Conservation (phyloP, 2,113 vertebrate species). For the Nicator chloris region DNA sequence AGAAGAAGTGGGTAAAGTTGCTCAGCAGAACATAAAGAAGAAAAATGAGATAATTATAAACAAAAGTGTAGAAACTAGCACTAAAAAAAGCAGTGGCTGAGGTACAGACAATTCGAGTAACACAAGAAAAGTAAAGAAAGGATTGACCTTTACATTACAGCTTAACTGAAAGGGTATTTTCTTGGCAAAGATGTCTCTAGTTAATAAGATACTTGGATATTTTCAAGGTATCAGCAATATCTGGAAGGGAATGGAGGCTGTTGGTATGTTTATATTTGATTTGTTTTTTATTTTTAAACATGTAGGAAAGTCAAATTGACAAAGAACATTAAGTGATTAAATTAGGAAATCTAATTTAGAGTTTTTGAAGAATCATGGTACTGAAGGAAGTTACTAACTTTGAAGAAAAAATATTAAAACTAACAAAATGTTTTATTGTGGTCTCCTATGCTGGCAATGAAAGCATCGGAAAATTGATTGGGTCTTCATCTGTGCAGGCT, state of each 20-base stretch:
- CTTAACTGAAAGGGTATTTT: neutral
- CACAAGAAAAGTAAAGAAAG: neutral
- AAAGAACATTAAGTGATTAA: neutral
- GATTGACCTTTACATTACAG: neutral
- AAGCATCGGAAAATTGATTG: conserved; percentile 57
- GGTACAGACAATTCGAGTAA: neutral
- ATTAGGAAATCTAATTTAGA: neutral
- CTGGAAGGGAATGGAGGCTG: neutral
- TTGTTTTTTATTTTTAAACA: neutral
- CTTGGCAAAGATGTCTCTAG: neutral
- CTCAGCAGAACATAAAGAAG: neutral
- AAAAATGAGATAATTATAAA: neutral
- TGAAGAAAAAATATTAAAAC: neutral
- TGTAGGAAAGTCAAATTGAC: neutral
- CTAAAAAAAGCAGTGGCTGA: neutral
- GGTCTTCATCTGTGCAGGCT: conserved; percentile 65
- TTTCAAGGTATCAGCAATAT: neutral
- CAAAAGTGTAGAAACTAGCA: neutral
- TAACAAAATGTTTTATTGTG: conserved; percentile 10
- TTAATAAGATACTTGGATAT: neutral
- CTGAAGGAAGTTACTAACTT: neutral
- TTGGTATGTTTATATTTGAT: neutral
- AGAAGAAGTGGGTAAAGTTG: neutral
- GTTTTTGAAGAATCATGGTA: neutral
- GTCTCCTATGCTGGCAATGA: conserved; percentile 52